These are phyloP conservation scores for Sphaerophoria taeniata DNA, from an alignment of 2,888 invertebrate genomes.

Conservation along the genomic window DNA sequence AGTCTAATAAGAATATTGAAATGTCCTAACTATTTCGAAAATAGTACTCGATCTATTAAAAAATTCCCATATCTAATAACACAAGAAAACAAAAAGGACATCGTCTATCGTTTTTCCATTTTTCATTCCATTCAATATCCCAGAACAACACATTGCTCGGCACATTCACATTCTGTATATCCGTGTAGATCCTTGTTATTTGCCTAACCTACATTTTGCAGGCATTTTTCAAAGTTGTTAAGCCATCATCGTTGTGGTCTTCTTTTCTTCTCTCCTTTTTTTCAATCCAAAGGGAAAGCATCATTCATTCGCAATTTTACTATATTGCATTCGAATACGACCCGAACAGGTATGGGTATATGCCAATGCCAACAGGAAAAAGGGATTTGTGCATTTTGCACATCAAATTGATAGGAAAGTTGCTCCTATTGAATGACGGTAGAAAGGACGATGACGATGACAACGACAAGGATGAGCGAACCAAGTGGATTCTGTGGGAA, in stretches of 20 bases:
- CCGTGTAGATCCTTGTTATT: conserved; percentile 59
- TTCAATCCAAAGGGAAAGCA: conserved; percentile 37
- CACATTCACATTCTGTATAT: conserved; percentile 13
- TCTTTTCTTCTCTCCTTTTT: neutral
- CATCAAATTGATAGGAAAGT: conserved; percentile 52
- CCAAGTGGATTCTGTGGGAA: neutral
- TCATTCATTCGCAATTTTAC: conserved; percentile 50
- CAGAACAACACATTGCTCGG: conserved; percentile 30
- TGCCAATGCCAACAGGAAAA: neutral
- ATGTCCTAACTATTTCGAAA: neutral
- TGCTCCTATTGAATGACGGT: conserved; percentile 10
- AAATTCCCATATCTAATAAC: conserved; percentile 16
- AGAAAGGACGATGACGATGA: neutral
- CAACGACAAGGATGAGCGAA: too few species aligned
- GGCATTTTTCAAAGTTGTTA: conserved; percentile 65
- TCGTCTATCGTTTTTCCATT: conserved; percentile 43
- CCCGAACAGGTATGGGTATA: neutral
- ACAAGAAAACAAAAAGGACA: conserved; percentile 27
- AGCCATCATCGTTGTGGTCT: conserved; percentile 69
- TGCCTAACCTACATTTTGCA: conserved; percentile 68
- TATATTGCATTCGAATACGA: neutral
- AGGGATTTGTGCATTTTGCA: conserved; percentile 65
- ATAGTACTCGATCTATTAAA: neutral
- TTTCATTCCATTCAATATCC: conserved; percentile 31
- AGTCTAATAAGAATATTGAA: neutral